Evolutionary conservation across 2,888 invertebrate genomes (phyloP).

Genomic region (Pollenia griseotomentosa): DNA sequence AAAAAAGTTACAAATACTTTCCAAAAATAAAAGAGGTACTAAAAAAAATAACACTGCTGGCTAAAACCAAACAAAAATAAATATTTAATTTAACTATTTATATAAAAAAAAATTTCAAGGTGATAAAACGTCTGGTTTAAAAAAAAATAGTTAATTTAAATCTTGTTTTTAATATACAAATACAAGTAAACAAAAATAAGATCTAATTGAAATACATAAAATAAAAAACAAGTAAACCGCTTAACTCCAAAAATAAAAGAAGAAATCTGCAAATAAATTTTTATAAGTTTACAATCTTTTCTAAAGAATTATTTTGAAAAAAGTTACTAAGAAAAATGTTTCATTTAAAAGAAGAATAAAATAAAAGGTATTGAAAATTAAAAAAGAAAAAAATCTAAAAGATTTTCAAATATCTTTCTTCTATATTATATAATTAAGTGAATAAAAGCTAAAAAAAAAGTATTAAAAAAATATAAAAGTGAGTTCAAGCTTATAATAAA

Average conservation of each 20-base stretch:
- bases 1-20: neutral
- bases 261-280: neutral
- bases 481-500: slow-evolving; percentile 2
- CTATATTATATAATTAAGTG: slow-evolving; percentile 53
- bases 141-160: slow-evolving; percentile 13
- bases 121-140: slow-evolving; percentile 44
- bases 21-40: neutral
- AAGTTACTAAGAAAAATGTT: slow-evolving; percentile 11
- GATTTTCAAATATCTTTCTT: neutral
- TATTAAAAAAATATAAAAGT: slow-evolving; percentile 39
- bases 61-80: neutral
- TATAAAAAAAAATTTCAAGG: slow-evolving; percentile 34
- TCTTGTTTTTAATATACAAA: too few relatives aligned
- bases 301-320: too few relatives aligned
- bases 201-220: neutral
- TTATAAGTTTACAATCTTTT: too few relatives aligned
- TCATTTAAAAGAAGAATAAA: neutral
- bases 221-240: neutral
- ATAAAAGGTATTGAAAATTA: slow-evolving; percentile 2
- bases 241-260: slow-evolving; percentile 1
- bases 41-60: neutral
- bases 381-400: slow-evolving; percentile 11
- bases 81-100: slow-evolving; percentile 11
- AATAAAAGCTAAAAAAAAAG: neutral
- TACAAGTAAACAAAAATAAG: neutral